Conservation (phyloP, 1,140 invertebrate genomes). For the Heterodera schachtii region DNA sequence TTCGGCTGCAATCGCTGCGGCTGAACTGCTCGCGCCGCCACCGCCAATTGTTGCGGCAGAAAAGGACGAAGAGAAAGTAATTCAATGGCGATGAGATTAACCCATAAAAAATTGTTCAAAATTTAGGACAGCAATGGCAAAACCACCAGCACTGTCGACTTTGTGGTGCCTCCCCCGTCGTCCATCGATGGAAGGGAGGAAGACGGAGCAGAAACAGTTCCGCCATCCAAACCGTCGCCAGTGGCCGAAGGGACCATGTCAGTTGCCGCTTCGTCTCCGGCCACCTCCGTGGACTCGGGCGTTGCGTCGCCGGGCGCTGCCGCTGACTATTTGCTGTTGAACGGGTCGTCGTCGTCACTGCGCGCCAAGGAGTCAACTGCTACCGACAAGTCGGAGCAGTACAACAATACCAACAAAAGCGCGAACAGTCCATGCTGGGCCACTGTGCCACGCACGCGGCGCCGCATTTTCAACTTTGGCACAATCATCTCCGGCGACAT, state of each 20-base stretch:
- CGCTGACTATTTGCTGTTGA: constrained; percentile 18
- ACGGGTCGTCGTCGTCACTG: background rate
- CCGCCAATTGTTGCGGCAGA: too few species aligned
- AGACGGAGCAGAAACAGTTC: background rate
- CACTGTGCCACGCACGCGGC: constrained; percentile 20
- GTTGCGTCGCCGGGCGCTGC: constrained; percentile 26
- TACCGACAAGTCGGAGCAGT: background rate
- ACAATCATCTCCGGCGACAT: background rate
- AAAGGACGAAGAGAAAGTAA: too few species aligned
- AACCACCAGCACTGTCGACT: too few species aligned
- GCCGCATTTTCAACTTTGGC: constrained; percentile 20
- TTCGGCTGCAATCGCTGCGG: too few species aligned
- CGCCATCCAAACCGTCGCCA: background rate
- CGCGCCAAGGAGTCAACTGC: background rate
- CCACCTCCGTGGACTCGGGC: constrained; percentile 31
- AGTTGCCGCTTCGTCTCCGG: constrained; percentile 21
- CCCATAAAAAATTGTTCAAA: too few species aligned
- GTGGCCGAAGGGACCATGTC: background rate
- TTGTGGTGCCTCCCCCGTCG: too few species aligned
- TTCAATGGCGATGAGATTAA: too few species aligned
- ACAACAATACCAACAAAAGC: background rate
- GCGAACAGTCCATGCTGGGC: background rate
- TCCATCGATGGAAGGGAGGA: background rate
- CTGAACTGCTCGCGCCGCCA: background rate
- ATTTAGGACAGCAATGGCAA: too few species aligned